Evolutionary conservation across 2,113 vertebrate genomes (phyloP), one percentile per base, ranked within the genome.

Genomic region (Noctilio leporinus): DNA sequence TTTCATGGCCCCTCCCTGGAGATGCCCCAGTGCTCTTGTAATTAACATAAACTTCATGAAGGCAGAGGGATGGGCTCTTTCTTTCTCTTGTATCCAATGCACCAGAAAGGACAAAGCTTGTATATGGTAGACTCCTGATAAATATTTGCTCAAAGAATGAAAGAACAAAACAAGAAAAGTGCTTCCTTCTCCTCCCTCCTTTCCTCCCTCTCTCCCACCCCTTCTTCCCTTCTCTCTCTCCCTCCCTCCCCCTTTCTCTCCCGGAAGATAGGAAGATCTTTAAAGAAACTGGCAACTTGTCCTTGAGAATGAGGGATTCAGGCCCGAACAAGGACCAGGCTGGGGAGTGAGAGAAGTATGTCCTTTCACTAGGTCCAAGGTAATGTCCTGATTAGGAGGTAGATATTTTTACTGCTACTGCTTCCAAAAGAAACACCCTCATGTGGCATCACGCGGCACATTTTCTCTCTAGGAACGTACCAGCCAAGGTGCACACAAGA

Each of bases 1-100:
- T 62, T 96, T 93, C 90, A 88, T 85, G 94, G 45, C 64, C 3
- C 92, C 93, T 73, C 77, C 73, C 22, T 4, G 5, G 43, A 28
- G 59, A 19, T 62, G n/a, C n/a, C n/a, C n/a, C n/a, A n/a, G n/a
- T n/a, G n/a, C 33, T 6, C 43, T 7, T 35, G 38, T 20, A 33
- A 19, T 75, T 72, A 69, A 17, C 20, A 3, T 33, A 76, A 86
- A 78, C 89, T 57, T 51, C 59, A 4, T 62, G 70, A 87, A 81
- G 96, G 20, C 88, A 85, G 83, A 88, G 43, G 33, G 15, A 57
- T 67, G 67, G 70, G 33, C 38, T 28, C 33, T 33, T 24, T 28
- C 26, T 10, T 24, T 20, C 38, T 20, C 26, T 1, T 38, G 16
- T 16, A 26, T 16, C 72, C 8, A 73, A 10, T 45, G 11, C 33